Percentiles rank a stretch among this genome's conserved stretches.
phyloP scores from a whole-genome alignment of 2,113 vertebrate species.

The Quiscalus mexicanus region DNA sequence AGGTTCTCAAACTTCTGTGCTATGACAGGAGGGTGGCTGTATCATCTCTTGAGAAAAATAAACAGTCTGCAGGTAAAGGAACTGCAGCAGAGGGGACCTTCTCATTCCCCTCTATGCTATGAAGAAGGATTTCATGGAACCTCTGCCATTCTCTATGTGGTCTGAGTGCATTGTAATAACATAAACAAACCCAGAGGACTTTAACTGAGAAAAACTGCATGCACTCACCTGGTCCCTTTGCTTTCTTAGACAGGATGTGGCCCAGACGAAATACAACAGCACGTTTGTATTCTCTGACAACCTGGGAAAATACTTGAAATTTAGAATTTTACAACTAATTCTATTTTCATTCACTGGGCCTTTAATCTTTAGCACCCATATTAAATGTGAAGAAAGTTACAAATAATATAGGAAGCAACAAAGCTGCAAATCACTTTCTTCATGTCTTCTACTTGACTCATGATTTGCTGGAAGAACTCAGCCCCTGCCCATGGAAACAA shows the following conservation, averaged over 20 bases:
- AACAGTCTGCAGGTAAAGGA: neutral
- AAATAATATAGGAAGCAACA: neutral
- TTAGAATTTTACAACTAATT: neutral
- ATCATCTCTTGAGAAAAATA: neutral
- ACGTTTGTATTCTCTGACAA: slow-evolving; percentile 89
- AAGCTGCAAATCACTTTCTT: neutral
- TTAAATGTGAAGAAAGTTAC: neutral
- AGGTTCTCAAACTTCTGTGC: neutral
- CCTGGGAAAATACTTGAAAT: slow-evolving; percentile 70
- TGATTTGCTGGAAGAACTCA: neutral
- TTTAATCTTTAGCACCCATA: neutral
- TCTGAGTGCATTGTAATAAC: neutral
- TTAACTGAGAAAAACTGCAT: neutral
- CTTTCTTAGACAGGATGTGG: slow-evolving; percentile 80
- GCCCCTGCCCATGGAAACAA: neutral
- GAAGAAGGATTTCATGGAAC: neutral
- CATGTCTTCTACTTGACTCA: neutral
- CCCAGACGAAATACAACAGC: slow-evolving; percentile 89
- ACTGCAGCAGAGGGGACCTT: neutral
- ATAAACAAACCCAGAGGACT: neutral
- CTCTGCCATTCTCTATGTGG: neutral
- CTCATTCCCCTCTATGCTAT: neutral
- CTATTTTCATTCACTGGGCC: neutral
- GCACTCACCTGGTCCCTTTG: slow-evolving; percentile 87
- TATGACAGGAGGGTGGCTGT: neutral